These are phyloP conservation scores for Rhopalosiphum nymphaeae DNA, from an alignment of 2,888 invertebrate species.

Conservation along the genomic window DNA sequence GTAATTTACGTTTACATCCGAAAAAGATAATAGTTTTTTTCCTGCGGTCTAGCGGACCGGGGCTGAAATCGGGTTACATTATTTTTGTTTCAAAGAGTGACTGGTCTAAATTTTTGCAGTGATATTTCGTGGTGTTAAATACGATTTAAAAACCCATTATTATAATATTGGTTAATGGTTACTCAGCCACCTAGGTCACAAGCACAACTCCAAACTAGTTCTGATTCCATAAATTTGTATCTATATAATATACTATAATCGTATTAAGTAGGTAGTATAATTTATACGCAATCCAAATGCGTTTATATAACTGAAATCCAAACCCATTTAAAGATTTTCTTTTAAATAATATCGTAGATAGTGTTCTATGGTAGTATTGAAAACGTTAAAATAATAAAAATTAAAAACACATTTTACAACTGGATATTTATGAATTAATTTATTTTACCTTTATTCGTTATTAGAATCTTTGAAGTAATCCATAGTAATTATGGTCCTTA, in stretches of 20 bases:
- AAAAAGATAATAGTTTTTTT: not conserved
- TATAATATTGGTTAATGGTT: not conserved
- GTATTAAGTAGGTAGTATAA: not conserved
- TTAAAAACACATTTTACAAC: not conserved
- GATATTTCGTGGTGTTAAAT: not conserved
- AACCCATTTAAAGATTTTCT: not conserved
- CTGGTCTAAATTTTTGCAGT: not conserved
- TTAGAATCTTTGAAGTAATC: not conserved
- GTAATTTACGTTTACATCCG: not conserved
- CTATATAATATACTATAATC: not conserved
- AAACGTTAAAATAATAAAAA: not conserved
- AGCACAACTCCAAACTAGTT: not conserved
- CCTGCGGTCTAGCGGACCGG: not conserved
- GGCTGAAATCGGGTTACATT: not conserved
- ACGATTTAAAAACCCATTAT: not conserved
- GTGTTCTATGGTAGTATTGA: not conserved
- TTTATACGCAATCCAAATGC: not conserved
- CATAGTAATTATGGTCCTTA: too few species aligned
- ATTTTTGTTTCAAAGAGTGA: not conserved
- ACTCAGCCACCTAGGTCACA: not conserved
- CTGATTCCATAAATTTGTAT: not conserved
- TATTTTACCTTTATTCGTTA: not conserved
- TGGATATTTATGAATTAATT: not conserved
- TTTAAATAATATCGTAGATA: not conserved
- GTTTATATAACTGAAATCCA: not conserved